Conservation (phyloP, 2,113 vertebrate genomes). For the Psilopsiagon aurifrons region DNA sequence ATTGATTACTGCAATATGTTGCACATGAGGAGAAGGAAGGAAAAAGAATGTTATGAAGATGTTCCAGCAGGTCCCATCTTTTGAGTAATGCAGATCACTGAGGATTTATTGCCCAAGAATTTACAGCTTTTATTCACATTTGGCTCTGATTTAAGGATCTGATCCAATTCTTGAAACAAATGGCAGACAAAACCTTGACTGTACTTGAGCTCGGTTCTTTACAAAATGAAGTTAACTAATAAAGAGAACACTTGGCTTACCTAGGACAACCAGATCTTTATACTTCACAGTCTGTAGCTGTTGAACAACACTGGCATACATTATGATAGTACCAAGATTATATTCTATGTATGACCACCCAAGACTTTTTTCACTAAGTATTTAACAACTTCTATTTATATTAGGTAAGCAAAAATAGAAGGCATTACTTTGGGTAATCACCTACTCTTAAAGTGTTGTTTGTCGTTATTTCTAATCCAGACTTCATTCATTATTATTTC, state of each 20-base stretch:
- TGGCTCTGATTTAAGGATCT: constrained; percentile 36
- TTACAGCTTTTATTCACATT: constrained; percentile 35
- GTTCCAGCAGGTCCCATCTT: constrained; percentile 11
- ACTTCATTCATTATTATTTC: background rate
- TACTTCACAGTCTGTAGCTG: background rate
- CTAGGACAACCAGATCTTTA: background rate
- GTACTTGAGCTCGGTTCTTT: background rate
- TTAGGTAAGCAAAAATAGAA: background rate
- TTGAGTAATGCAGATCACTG: constrained; percentile 30
- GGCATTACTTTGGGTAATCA: background rate
- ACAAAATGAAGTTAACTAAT: background rate
- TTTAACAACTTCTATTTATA: background rate
- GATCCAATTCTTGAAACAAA: constrained; percentile 10
- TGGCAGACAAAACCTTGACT: constrained; percentile 15
- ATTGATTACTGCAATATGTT: constrained; percentile 64
- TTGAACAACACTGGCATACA: background rate
- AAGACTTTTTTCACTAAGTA: background rate
- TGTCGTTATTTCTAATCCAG: background rate
- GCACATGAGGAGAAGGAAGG: constrained; percentile 36
- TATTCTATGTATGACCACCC: background rate
- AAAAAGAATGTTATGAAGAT: constrained; percentile 46
- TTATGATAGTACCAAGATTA: background rate
- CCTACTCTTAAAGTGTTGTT: background rate
- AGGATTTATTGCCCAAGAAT: constrained; percentile 40
- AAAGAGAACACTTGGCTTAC: background rate